Percentiles rank a stretch among this genome's conserved stretches.
Conservation (phyloP, 1,140 invertebrate species). For the Drosophila sulfurigaster region DNA sequence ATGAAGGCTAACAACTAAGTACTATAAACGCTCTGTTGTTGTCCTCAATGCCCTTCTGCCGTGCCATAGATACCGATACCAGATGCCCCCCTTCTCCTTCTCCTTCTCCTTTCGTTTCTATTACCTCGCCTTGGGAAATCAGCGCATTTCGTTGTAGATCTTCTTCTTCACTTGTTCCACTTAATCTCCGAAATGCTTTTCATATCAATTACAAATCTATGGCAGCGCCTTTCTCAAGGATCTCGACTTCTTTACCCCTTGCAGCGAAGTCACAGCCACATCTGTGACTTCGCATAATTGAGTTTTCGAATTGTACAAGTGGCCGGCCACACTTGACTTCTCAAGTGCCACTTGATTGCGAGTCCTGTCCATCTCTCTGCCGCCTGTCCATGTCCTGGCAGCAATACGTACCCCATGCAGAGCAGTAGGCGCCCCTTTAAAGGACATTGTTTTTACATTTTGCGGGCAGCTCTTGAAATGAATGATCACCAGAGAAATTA, state of each 20-base stretch:
- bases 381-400: constrained; percentile 3
- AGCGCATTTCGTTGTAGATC: background rate
- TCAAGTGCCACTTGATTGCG: constrained; percentile 33
- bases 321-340: constrained; percentile 31
- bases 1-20: constrained; percentile 73
- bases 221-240: background rate
- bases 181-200: background rate
- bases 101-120: background rate
- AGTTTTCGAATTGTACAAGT: constrained; percentile 45
- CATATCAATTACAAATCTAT: constrained; percentile 19
- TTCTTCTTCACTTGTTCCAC: background rate
- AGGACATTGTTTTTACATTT: constrained; percentile 33
- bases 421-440: constrained; percentile 19
- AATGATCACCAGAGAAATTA: background rate
- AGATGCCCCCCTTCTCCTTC: background rate
- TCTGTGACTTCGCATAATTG: constrained; percentile 32
- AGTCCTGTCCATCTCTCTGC: constrained; percentile 2
- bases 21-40: constrained; percentile 9
- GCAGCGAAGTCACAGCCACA: constrained; percentile 1
- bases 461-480: constrained; percentile 20
- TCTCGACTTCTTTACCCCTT: constrained; percentile 18
- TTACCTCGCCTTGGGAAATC: background rate
- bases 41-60: constrained; percentile 63
- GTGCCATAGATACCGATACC: constrained; percentile 38
- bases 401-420: constrained; percentile 29